Evolutionary conservation across 2,888 invertebrate genomes (phyloP).

Genomic region (Sarcophaga caerulescens): DNA sequence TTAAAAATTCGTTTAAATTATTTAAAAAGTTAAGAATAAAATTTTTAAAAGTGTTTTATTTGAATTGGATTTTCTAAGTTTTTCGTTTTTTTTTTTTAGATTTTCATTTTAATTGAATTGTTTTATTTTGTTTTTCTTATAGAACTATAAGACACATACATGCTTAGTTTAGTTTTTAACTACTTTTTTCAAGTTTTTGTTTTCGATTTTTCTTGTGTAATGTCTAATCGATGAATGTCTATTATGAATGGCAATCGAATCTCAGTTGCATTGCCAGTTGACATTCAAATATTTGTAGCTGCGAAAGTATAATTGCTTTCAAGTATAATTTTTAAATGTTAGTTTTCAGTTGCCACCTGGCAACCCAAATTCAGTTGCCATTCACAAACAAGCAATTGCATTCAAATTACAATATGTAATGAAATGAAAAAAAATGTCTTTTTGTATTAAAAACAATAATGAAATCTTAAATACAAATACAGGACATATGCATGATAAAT

Average conservation of each 20-base stretch:
- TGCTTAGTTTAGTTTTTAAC: conserved; percentile 10
- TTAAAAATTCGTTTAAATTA: too few species aligned
- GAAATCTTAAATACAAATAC: conserved; percentile 34
- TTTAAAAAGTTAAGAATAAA: background rate
- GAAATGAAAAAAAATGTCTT: too few species aligned
- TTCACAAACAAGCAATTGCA: too few species aligned
- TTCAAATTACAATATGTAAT: too few species aligned
- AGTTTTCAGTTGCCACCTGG: too few species aligned
- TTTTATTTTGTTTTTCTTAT: conserved; percentile 56
- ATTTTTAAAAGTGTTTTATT: background rate
- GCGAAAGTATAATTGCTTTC: too few species aligned
- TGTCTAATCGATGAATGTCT: background rate
- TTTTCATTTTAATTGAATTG: conserved; percentile 27
- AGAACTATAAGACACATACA: conserved; percentile 67
- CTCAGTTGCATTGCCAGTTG: too few species aligned
- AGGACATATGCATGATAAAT: conserved; percentile 30
- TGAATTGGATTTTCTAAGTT: conserved; percentile 25
- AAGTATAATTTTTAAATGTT: too few species aligned
- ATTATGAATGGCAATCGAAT: too few species aligned
- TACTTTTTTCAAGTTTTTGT: conserved; percentile 34
- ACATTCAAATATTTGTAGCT: too few species aligned
- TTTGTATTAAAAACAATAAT: background rate
- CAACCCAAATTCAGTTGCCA: too few species aligned
- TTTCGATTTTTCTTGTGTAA: background rate
- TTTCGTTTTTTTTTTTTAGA: conserved; percentile 40